Base-by-base conservation (phyloP, 1,140 invertebrate genomes). In the Drosophila bocqueti region DNA sequence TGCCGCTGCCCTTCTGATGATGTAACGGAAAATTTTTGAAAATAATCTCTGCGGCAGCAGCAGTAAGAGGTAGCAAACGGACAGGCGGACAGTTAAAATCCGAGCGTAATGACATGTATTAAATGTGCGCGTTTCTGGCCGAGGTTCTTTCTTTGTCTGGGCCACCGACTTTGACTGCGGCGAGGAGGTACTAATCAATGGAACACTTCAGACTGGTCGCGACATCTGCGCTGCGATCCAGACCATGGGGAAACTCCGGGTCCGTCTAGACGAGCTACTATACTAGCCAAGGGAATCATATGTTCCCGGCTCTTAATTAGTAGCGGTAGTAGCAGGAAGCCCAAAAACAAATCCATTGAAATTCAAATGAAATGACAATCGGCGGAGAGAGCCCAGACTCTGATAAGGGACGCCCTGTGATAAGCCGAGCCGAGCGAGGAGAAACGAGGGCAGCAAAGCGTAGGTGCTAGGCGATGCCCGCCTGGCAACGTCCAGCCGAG, bases 21-120 rank as follows among this genome's bases (percentile, higher is more conserved):
- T 89, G 84, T 81, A 81, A 81, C 54, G 77, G 81, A 81, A 87
- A 78, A 34, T 78, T 81, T 55, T 75, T 63, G 21, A 68, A 59
- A 57, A 60, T 26, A 65, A 24, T 71, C 55, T 68, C 64, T 68
- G 47, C 64, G 67, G 38, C 31, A 50, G 21, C 21, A 8, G 45
- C 11, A 45, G 10, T 45, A 21, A 46, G 36, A 13, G 57, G 24
- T 66, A 38, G 29, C 61, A 45, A 31, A 50, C 38, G 36, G 24
- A 9, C 31, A n/a, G 8, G 57, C n/a, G 7, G 49, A 18, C 52
- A 29, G 13, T 18, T 55, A 16, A 49, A 74, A 50, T 74, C 26
- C 36, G 15, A 49, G 7, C 42, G 21, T 38, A 42, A 54, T 38
- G 38, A 11, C 38, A 16, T 36, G 34, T 38, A 24, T 29, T 54